Conservation (phyloP, 2,888 invertebrate genomes). For the Caenorhabditis sp. region DNA sequence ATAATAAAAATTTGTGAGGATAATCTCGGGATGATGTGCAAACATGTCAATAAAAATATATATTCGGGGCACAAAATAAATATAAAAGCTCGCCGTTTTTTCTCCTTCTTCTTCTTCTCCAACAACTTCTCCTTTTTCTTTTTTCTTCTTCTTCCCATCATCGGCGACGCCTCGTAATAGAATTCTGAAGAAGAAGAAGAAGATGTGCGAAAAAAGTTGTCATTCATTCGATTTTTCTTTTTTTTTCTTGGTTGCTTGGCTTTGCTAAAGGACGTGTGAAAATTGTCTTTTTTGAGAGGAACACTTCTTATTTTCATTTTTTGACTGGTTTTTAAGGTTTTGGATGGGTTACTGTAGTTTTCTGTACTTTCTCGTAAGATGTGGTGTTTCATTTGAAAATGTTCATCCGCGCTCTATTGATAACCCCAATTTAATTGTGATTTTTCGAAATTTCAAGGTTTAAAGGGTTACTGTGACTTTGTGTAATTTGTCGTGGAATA, state of each 20-base stretch:
- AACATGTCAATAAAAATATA: neutral
- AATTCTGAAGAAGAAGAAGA: slow-evolving; percentile 24
- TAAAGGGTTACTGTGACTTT: no score
- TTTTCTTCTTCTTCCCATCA: neutral
- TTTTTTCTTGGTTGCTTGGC: neutral
- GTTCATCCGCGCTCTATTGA: no score
- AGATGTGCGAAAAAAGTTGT: slow-evolving; percentile 36
- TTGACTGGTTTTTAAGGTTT: no score
- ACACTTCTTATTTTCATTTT: no score
- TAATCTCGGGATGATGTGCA: no score
- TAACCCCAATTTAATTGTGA: no score
- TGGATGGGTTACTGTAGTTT: no score
- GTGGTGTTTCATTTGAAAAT: no score
- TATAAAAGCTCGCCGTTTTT: neutral
- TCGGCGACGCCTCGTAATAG: slow-evolving; percentile 27
- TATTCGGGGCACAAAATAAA: neutral
- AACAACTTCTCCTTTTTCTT: slow-evolving; percentile 2
- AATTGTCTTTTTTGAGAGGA: neutral
- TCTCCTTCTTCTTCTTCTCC: slow-evolving; percentile 4
- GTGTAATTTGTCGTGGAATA: no score
- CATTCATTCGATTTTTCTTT: neutral
- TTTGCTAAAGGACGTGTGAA: neutral
- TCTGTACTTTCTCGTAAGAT: no score
- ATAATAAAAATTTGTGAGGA: no score
- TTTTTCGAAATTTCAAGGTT: no score